A percentile compares a stretch with the other conserved stretches of the same genome.
These are phyloP conservation scores for Ammodytes marinus DNA, from an alignment of 2,113 vertebrate genomes.

Conservation along the genomic window DNA sequence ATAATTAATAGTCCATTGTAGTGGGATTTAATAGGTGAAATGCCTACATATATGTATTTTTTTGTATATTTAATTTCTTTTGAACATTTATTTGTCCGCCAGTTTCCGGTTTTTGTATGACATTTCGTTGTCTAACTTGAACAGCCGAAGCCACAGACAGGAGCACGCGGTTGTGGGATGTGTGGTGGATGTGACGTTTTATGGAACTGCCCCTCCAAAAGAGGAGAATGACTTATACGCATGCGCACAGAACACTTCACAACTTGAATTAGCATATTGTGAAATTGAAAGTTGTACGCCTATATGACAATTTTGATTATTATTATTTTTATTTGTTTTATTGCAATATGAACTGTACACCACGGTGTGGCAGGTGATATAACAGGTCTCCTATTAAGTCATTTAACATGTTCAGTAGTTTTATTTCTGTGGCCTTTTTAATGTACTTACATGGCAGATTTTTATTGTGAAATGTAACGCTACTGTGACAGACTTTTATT, in stretches of 20 bases:
- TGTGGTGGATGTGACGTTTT: conserved; percentile 63
- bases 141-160: not conserved
- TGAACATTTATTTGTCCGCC: not conserved
- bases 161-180: conserved; percentile 60
- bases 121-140: conserved; percentile 52
- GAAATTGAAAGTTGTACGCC: too few relatives aligned
- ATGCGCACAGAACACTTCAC: not conserved
- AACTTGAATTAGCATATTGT: not conserved
- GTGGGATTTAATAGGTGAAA: not conserved
- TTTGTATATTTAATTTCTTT: not conserved
- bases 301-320: too few relatives aligned
- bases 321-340: too few relatives aligned
- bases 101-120: not conserved
- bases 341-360: too few relatives aligned
- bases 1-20: not conserved
- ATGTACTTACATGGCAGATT: not conserved
- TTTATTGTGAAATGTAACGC: conserved; percentile 57
- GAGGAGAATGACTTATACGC: not conserved
- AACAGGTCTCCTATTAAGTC: too few relatives aligned
- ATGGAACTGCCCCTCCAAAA: not conserved
- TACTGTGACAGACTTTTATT: too few relatives aligned
- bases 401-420: too few relatives aligned
- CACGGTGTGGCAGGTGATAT: too few relatives aligned
- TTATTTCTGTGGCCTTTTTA: too few relatives aligned
- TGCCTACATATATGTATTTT: rapidly evolving